Conservation (phyloP, 2,888 invertebrate species). For the Meteorus colon region DNA sequence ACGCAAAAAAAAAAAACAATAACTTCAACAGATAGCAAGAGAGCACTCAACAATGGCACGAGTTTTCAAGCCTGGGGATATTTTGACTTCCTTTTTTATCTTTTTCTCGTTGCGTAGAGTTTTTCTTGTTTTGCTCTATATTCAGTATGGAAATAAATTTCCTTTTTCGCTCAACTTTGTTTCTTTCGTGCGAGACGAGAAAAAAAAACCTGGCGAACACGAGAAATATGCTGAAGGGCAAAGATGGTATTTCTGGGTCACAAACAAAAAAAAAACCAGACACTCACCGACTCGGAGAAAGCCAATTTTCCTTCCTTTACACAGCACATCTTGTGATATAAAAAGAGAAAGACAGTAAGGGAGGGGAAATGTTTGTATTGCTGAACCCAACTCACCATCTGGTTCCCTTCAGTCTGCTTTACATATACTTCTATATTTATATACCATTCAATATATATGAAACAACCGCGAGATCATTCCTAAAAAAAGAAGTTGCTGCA, state of each 20-base stretch:
- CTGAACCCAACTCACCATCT: slow-evolving; percentile 6
- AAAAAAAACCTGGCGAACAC: not conserved
- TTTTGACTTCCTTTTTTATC: not conserved
- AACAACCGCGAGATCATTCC: slow-evolving; percentile 57
- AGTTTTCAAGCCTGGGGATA: not conserved
- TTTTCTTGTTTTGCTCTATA: not conserved
- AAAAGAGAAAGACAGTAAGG: slow-evolving; percentile 5
- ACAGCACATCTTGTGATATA: not conserved
- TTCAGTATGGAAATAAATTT: not conserved
- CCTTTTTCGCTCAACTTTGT: slow-evolving; percentile 20
- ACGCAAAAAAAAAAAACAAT: not conserved
- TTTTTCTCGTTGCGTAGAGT: not conserved
- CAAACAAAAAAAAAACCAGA: slow-evolving; percentile 21
- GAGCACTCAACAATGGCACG: not conserved
- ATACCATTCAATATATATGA: not conserved
- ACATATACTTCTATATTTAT: not conserved
- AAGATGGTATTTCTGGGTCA: not conserved
- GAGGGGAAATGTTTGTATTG: not conserved
- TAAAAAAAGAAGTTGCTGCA: slow-evolving; percentile 43
- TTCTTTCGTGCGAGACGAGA: slow-evolving; percentile 16
- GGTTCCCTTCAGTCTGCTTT: not conserved
- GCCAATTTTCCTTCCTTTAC: slow-evolving; percentile 33
- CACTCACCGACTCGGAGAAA: slow-evolving; percentile 30
- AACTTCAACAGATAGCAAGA: not conserved
- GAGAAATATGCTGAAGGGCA: not conserved